Evolutionary conservation across 2,113 vertebrate species (phyloP), one percentile per base, ranked within the genome.

Genomic region (Nothobranchius furzeri): DNA sequence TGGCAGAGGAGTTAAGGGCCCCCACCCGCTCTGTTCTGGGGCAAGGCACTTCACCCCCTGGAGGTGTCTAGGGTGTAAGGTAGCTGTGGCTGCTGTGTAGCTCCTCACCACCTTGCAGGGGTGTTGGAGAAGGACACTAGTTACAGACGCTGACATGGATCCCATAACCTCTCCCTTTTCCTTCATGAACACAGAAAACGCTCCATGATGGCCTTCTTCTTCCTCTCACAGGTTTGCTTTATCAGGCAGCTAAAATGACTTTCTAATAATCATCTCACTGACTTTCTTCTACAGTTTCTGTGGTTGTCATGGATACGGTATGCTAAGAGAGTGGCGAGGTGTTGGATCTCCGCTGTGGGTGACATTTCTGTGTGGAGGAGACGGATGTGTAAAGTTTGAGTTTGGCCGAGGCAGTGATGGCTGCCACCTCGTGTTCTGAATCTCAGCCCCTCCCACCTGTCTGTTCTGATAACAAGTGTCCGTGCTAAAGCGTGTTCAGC

Each of bases 121-220:
- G 30, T 3, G 30, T 4, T 30, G 3, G 2, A 30, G 30, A 30
- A 30, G 30, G 30, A 1, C 30, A 30, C 30, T 4, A 20, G 20
- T 20, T 20, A 20, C 20, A 20, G 20, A 20, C 20, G 20, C 20
- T 20, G 20, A 30, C 4, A 30, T 30, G 30, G 2, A 3, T 3
- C 2, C 30, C 30, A 30, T 30, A 30, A 30, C 30, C 30, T 30
- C 3, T 30, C 30, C 20, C 20, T 20, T 20, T 87, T 68, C 87
- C 88, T 89, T 90, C 89, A 88, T 84, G 85, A 87, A 88, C 78
- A 81, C 64, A 73, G 25, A 60, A 46, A 55, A 61, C 43, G 45
- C 24, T 61, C 30, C 4, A 4, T 9, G 4, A 47, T 60, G 12
- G 9, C 64, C 46, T 65, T 57, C 46, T 50, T 55, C 6, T 56